Base-by-base conservation (phyloP, 2,888 invertebrate genomes). In the Acanthosepion esculentum region DNA sequence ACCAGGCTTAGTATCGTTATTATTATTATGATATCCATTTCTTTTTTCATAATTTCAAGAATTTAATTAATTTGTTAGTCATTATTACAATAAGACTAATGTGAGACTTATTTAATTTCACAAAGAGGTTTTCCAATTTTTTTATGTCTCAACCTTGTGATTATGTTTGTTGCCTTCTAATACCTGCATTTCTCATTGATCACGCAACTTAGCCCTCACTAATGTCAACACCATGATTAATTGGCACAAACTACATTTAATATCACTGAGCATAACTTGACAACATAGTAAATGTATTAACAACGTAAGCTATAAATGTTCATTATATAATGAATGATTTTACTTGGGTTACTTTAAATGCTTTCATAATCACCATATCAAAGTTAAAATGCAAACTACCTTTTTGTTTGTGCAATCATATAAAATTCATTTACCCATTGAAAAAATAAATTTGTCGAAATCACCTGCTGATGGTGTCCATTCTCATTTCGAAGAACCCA, bases 51-150 rank as follows among this genome's bases (percentile, higher is more conserved):
- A 12, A 78, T n/a, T 78, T 78, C n/a, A n/a, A 78, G 15, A 78
- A 33, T n/a, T 78, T 8, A n/a, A n/a, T 78, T 78, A 78, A n/a
- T 0, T n/a, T 78, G n/a, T 78, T 78, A 33, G 12, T 15, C 33
- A 78, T 78, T 78, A 78, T n/a, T 78, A 8, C n/a, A 15, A 78
- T 78, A n/a, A 78, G 78, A 10, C 33, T 78, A 78, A 78, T n/a
- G 12, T n/a, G n/a, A 78, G 20, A 78, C 8, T 59, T 78, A 78
- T n/a, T 33, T 78, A 48, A 93, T 53, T 93, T 48, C 53, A 50
- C 93, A 93, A 93, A 93, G 93, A 93, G 93, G 48, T 93, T 48
- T 93, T 93, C 48, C 48, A n/a, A 93, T 93, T 92, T 93, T 93
- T 53, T 53, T 53, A 53, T 29, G 93, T 53, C 93, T 93, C 29